These are phyloP conservation scores for Penaeus monodon DNA, from an alignment of 2,888 invertebrate genomes.

Conservation along the genomic window DNA sequence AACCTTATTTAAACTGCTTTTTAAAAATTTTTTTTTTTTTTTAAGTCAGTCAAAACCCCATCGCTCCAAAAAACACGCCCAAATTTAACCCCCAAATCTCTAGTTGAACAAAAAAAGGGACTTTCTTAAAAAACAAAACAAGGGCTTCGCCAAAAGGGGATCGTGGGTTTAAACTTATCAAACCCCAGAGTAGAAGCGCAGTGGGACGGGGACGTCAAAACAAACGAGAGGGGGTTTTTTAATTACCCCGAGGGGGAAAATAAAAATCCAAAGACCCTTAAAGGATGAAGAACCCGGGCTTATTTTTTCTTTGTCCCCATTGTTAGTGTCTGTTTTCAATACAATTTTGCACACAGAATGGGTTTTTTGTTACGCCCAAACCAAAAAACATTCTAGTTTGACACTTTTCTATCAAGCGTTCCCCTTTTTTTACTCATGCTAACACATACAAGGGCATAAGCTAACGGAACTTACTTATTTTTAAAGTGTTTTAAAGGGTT, in stretches of 20 bases:
- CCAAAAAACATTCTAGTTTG: conserved; percentile 39
- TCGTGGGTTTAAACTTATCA: no score
- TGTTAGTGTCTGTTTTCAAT: conserved; percentile 46
- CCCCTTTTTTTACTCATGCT: conserved; percentile 16
- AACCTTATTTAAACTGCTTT: no score
- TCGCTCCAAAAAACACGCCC: no score
- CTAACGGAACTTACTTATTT: no score
- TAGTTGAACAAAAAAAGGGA: no score
- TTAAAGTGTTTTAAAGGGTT: no score
- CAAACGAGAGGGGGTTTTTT: conserved; percentile 27
- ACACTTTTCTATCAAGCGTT: conserved; percentile 40
- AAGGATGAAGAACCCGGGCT: conserved; percentile 35
- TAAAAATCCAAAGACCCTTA: neutral
- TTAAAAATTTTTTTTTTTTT: no score
- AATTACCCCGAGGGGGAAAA: conserved; percentile 21
- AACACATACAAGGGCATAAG: conserved; percentile 5
- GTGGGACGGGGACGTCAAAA: neutral
- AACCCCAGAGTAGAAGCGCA: no score
- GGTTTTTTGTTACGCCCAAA: conserved; percentile 32
- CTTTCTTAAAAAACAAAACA: no score
- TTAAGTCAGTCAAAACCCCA: no score
- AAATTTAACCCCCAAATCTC: no score
- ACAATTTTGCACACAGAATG: conserved; percentile 44
- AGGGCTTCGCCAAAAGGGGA: no score
- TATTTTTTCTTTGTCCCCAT: conserved; percentile 43